Base-by-base conservation (phyloP, 2,113 vertebrate species). In the Hydropotes inermis region DNA sequence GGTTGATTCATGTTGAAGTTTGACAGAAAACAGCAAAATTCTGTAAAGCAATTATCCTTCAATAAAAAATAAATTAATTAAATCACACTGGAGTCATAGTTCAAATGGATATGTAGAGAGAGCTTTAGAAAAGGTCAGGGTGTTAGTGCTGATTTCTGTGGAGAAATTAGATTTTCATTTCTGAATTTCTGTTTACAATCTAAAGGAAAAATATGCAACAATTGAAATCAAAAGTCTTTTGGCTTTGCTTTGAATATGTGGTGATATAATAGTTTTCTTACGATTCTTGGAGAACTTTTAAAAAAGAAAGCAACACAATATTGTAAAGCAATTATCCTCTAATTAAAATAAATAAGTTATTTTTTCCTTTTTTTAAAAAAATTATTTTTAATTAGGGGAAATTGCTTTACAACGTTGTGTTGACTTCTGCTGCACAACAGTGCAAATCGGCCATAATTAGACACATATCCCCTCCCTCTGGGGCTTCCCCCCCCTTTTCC, bases 141-240 rank as follows among this genome's bases (percentile, higher is more conserved):
- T 43, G 7, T 45, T 82, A 78, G 54, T 45, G 39, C 3, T 60
- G 5, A 81, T 91, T 91, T 95, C 83, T 94, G 30, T 45, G 45
- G 5, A 78, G 93, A 91, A 55, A 3, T 9, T 28, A 52, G 25
- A n/a, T 36, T 93, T 96, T 58, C 39, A 28, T 89, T 95, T 61
- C 52, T 39, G 47, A n/a, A 27, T 39, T 54, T 93, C 55, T 36
- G 30, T 33, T 36, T 88, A 55, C 11, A 76, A 70, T 85, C 15
- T 61, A 84, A 61, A 95, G 60, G 60, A 25, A 96, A 93, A 81
- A 43, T 57, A 23, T 12, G 45, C 60, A 47, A 27, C 30, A 36
- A 15, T 45, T 93, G 54, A 97, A 94, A 95, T 88, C 0, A n/a
- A 84, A 95, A 54, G 19, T 57, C 17, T 55, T 95, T 89, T 86